Evolutionary conservation across 2,113 vertebrate genomes (phyloP), one percentile per base, ranked within the genome.

Genomic region (Bufo bufo): DNA sequence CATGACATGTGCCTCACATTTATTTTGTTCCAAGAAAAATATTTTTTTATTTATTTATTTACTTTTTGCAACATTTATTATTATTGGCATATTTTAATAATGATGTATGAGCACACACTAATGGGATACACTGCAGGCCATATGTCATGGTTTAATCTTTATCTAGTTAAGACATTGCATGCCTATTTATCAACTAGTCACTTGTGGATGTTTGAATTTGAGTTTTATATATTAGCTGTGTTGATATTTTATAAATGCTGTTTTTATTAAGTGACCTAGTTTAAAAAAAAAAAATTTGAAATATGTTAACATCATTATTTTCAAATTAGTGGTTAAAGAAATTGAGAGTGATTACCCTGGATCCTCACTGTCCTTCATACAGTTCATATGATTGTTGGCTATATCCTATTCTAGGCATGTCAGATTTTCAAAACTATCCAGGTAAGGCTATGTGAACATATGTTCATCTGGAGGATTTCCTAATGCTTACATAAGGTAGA

Each of bases 131-230:
- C 43, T 9, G 72, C 54, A 59, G 23, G 4, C 69, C 66, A 56
- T 61, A 85, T 77, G 33, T 63, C 52, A 58, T 47, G 23, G 14
- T 4, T 77, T 77, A 77, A 75, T 63, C 47, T 85, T 49, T 58
- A 63, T 85, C 84, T 77, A 4, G n/a, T 45, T 77, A 59, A 86
- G 56, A 78, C 23, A 19, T 23, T 45, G n/a, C 33, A 33, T 63
- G 58, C 7, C 33, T 20, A 77, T 86, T 45, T 72, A 50, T 77
- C 84, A 63, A n/a, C 20, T 56, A 75, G 84, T 78, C 84, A 85
- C 16, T 77, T 85, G 33, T 52, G 19, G 19, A 19, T 63, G 58
- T 23, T 45, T 85, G 43, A 77, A 20, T 33, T 58, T 12, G 50
- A 6, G 19, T 61, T 47, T 85, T 45, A 12, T 0, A 58, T 13